Evolutionary conservation across 2,797 vertebrate genomes (phyloP), one percentile per base, ranked within the genome.

Genomic region (Chrosomus eos): DNA sequence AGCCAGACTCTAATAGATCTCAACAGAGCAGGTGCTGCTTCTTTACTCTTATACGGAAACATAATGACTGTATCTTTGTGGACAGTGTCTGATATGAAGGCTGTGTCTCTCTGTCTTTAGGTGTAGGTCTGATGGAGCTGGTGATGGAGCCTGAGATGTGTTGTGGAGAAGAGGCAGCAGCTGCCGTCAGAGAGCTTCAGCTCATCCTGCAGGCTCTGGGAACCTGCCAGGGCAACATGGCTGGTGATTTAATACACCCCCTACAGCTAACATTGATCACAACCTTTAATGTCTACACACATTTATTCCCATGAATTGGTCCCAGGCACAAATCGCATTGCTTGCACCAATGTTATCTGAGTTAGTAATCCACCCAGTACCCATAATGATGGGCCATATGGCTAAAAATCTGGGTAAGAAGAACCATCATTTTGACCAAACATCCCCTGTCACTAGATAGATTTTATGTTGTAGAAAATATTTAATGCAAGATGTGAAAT

Each of bases 101-200:
- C 68, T 82, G 55, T 88, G 73, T 86, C 23, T 75, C 31, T 91
- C 81, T 78, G 53, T 90, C 92, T 87, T 4, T 87, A 99, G 98
- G 98, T 90, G 94, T 99, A 0, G 98, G 97, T 89, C 97, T 99
- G 90, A 97, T 99, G 95, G 98, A 99, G 94, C 93, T 99, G 94
- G 98, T 99, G 93, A 97, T 99, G 97, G 98, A 99, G 93, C 97
- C 98, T 1, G 97, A 99, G 91, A 95, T 99, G 97, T 95, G 94
- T 92, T 97, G 97, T 90, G 98, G 98, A 88, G 96, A 97, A 90
- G 98, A 99, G 93, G 98, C 98, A 3, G 97, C 97, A 28, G 95
- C 96, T 33, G 98, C 97, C 36, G 96, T 99, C 89, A 95, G 96
- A 89, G 98, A 99, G 92, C 96, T 99, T 67, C 98, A 99, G 93